Evolutionary conservation across 2,797 vertebrate species (phyloP).

Genomic region (Epinephelus awoara): DNA sequence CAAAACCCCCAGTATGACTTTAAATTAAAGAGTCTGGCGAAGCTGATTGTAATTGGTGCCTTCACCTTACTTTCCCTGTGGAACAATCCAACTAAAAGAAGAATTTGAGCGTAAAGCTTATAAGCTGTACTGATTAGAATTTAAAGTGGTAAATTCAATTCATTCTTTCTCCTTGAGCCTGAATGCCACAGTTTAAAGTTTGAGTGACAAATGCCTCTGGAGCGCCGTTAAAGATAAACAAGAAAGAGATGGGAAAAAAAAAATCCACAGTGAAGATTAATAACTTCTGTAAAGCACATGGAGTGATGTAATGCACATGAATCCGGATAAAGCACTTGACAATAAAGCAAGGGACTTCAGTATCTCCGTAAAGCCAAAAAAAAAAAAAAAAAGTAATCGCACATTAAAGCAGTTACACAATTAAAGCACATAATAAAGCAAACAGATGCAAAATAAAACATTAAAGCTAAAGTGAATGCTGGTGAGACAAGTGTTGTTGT

Average conservation of each 20-base stretch:
- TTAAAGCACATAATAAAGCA: conserved; percentile 39
- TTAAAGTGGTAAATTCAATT: background rate
- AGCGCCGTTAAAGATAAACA: conserved; percentile 35
- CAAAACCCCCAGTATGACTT: background rate
- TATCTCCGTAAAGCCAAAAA: background rate
- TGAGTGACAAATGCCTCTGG: conserved; percentile 19
- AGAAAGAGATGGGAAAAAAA: conserved; percentile 21
- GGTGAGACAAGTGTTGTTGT: conserved; percentile 34
- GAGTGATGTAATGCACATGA: conserved; percentile 27
- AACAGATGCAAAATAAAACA: conserved; percentile 8
- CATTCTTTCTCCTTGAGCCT: too few relatives aligned
- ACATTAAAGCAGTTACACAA: conserved; percentile 20
- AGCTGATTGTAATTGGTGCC: conserved; percentile 7
- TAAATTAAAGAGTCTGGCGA: background rate
- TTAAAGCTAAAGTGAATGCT: conserved; percentile 31
- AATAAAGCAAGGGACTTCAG: conserved; percentile 8
- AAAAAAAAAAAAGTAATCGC: background rate
- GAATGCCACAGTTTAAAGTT: conserved; percentile 20
- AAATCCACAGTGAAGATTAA: conserved; percentile 17
- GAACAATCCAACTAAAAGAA: conserved; percentile 14
- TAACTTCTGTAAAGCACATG: conserved; percentile 41
- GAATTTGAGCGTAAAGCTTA: conserved; percentile 1
- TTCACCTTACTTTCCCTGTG: background rate
- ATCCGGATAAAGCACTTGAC: conserved; percentile 32
- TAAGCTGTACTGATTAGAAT: background rate